These are phyloP conservation scores for Hipposideros larvatus DNA, from an alignment of 2,797 vertebrate genomes.

Conservation along the genomic window DNA sequence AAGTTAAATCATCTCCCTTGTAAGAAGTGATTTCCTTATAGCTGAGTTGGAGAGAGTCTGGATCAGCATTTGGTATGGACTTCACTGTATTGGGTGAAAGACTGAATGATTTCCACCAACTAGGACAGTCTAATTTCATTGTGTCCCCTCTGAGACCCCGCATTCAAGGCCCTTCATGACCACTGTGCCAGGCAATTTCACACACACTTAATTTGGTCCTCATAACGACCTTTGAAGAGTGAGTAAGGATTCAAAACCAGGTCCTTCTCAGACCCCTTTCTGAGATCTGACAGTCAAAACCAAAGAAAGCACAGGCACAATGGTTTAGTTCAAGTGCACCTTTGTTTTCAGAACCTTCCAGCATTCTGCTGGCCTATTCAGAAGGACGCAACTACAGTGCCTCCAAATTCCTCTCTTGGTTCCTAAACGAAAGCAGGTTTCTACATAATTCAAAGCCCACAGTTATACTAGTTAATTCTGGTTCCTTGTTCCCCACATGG, in stretches of 20 bases:
- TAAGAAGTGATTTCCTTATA: neutral
- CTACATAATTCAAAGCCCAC: slow-evolving; percentile 14
- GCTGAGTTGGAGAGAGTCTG: neutral
- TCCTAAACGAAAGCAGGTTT: slow-evolving; percentile 50
- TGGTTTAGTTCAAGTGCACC: neutral
- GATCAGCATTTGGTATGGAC: neutral
- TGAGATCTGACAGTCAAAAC: neutral
- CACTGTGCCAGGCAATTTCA: neutral
- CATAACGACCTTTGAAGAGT: neutral
- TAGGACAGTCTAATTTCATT: neutral
- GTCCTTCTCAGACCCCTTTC: neutral
- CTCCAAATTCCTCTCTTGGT: neutral
- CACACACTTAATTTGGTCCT: neutral
- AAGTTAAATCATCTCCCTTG: slow-evolving; percentile 3
- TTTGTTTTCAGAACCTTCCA: slow-evolving; percentile 25
- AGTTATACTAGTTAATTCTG: slow-evolving; percentile 46
- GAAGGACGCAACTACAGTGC: neutral
- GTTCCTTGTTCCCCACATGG: slow-evolving; percentile 24
- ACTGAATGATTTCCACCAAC: neutral
- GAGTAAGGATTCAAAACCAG: slow-evolving; percentile 39
- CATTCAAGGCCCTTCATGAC: neutral
- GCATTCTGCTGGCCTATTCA: neutral
- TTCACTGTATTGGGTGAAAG: neutral
- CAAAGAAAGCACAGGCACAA: neutral
- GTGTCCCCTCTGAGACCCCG: neutral